phyloP scores from a whole-genome alignment of 2,113 vertebrate genomes.

The Hiodon alosoides region DNA sequence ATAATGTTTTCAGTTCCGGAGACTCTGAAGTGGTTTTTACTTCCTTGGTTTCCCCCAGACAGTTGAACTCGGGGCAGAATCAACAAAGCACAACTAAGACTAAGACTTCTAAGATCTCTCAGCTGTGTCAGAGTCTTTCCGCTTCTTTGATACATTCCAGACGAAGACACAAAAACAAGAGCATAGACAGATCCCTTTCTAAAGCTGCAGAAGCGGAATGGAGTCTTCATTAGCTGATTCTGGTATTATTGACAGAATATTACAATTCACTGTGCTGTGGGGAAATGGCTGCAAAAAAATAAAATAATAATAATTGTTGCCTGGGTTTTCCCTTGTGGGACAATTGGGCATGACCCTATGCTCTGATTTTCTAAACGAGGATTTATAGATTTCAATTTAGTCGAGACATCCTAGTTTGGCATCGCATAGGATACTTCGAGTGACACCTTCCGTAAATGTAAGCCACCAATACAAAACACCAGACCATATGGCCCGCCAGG shows the following conservation, averaged over 20 bases:
- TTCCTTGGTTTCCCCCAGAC: slow-evolving; percentile 33
- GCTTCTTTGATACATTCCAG: slow-evolving; percentile 18
- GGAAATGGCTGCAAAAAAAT: background rate
- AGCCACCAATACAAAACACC: background rate
- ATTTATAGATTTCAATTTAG: no score
- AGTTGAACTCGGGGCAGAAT: slow-evolving; percentile 29
- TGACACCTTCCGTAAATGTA: background rate
- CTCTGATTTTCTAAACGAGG: no score
- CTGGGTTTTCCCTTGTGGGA: no score
- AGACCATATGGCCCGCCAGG: background rate
- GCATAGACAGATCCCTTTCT: background rate
- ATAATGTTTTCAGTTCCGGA: background rate
- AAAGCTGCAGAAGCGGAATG: background rate
- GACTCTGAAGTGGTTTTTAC: slow-evolving; percentile 14
- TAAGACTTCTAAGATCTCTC: slow-evolving; percentile 40
- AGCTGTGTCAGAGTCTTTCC: slow-evolving; percentile 17
- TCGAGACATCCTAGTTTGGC: no score
- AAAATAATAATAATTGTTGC: background rate
- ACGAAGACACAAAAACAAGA: slow-evolving; percentile 1
- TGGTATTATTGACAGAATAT: background rate
- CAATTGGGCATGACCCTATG: no score
- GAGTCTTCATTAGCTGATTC: background rate
- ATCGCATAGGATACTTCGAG: no score
- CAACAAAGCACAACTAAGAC: slow-evolving; percentile 27
- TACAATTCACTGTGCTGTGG: background rate